Conservation (phyloP, 2,797 vertebrate species). For the Denticeps clupeoides region DNA sequence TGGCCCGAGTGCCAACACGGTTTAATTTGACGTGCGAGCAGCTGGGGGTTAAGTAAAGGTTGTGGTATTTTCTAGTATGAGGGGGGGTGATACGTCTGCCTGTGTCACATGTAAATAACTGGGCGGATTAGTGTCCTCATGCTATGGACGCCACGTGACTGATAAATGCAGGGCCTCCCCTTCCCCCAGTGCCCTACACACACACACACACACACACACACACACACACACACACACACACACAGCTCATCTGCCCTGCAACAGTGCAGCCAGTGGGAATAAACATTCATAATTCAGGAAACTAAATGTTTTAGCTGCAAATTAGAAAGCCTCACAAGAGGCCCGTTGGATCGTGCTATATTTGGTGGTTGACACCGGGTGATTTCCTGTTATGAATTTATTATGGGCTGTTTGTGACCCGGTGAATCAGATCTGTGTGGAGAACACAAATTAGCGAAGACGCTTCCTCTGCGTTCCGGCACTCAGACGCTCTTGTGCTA, state of each 20-base stretch:
- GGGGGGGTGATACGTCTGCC: conserved; percentile 1
- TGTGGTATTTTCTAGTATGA: neutral
- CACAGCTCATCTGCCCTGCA: conserved; percentile 20
- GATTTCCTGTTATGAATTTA: too few relatives aligned
- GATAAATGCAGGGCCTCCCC: conserved; percentile 14
- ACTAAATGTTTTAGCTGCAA: conserved; percentile 6
- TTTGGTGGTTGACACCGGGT: too few relatives aligned
- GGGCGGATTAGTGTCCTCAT: conserved; percentile 25
- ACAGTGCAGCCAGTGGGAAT: too few relatives aligned
- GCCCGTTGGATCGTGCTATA: too few relatives aligned
- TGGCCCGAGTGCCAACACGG: too few relatives aligned
- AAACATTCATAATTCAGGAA: too few relatives aligned
- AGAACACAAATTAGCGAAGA: too few relatives aligned
- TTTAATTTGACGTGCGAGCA: neutral
- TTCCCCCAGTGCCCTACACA: neutral
- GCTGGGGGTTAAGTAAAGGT: conserved; percentile 3
- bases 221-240: conserved; percentile 14
- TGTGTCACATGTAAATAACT: conserved; percentile 25
- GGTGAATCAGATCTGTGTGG: too few relatives aligned
- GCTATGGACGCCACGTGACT: conserved; percentile 20
- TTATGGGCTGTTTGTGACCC: too few relatives aligned
- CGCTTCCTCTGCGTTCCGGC: neutral
- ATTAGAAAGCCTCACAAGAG: conserved; percentile 8
- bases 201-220: conserved; percentile 11
- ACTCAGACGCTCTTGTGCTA: neutral